phyloP scores from a whole-genome alignment of 2,888 invertebrate genomes.

The Ceratothoa steindachneri region DNA sequence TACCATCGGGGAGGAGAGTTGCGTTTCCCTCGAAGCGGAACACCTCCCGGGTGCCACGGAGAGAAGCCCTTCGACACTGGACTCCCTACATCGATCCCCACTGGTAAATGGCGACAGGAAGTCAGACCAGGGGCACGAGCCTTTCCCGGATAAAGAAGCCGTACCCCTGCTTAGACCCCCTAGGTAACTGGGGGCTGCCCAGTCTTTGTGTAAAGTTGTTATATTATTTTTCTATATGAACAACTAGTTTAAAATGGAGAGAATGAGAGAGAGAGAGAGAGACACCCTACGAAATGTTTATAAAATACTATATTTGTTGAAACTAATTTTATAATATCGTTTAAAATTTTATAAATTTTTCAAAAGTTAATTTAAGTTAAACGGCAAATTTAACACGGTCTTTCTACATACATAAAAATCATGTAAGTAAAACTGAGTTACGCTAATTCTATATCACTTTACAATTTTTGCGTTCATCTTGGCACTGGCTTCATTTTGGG shows the following conservation, averaged over 20 bases:
- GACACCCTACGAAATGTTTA: background rate
- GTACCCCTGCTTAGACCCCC: conserved; percentile 25
- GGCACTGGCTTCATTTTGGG: too few relatives aligned
- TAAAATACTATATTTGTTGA: conserved; percentile 3
- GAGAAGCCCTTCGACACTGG: conserved; percentile 18
- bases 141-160: conserved; percentile 25
- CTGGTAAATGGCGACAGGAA: background rate
- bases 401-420: background rate
- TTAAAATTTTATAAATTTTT: background rate
- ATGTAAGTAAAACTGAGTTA: too few relatives aligned
- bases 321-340: background rate
- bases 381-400: background rate
- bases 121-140: background rate
- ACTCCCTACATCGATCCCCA: conserved; percentile 29
- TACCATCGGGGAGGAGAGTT: conserved; percentile 3
- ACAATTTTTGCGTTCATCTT: too few relatives aligned
- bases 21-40: background rate
- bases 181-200: conserved; percentile 22
- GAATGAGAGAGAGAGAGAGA: conserved; percentile 18
- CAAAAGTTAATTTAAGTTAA: background rate
- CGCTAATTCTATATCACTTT: too few relatives aligned
- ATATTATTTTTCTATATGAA: background rate
- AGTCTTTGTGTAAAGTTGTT: background rate
- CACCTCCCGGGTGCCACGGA: background rate
- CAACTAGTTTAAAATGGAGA: background rate